Conservation (phyloP, 2,888 invertebrate genomes). For the Antheraea yamamai region DNA sequence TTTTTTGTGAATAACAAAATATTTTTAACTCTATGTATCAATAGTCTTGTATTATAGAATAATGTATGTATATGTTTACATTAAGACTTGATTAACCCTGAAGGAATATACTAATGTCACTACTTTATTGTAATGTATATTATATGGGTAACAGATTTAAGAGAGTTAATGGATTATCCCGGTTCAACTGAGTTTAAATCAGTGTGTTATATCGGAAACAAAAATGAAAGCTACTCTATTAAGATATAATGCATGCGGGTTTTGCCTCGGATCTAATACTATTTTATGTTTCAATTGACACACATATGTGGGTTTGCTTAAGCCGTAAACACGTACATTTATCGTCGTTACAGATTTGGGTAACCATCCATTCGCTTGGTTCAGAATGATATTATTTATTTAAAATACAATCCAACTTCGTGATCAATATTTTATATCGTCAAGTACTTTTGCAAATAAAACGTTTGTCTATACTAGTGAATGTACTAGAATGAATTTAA, state of each 20-base stretch:
- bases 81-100: neutral
- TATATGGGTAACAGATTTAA: neutral
- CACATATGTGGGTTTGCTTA: conserved; percentile 37
- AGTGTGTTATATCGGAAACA: neutral
- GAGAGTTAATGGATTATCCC: neutral
- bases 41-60: neutral
- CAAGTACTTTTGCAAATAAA: neutral
- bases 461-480: neutral
- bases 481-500: neutral
- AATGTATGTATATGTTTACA: neutral
- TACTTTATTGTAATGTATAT: neutral
- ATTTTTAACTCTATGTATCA: neutral
- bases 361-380: neutral
- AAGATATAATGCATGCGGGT: conserved; percentile 16
- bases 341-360: neutral
- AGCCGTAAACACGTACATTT: conserved; percentile 38
- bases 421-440: neutral
- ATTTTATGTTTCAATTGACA: conserved; percentile 45
- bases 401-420: neutral
- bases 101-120: neutral
- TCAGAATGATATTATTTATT: conserved; percentile 4
- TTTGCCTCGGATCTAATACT: conserved; percentile 8
- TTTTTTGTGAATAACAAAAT: too few species aligned
- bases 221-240: neutral
- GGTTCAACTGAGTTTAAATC: neutral